These are phyloP conservation scores for Chunga burmeisteri DNA, from an alignment of 2,113 vertebrate genomes.

Conservation along the genomic window DNA sequence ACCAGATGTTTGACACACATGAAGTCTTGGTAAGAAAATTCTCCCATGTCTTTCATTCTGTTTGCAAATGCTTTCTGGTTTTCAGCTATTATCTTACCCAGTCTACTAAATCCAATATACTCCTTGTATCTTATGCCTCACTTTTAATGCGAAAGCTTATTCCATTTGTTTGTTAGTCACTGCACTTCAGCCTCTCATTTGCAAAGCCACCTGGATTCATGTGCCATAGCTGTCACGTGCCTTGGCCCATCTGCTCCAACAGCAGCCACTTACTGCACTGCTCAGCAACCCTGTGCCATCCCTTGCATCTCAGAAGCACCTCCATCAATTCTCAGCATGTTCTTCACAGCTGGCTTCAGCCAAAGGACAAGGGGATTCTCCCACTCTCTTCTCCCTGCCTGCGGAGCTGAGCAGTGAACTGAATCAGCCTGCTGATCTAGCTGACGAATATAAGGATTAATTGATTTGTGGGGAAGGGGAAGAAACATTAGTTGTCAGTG, in stretches of 20 bases:
- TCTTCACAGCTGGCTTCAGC: constrained; percentile 8
- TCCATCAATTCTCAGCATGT: neutral
- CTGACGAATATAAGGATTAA: neutral
- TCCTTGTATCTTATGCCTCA: neutral
- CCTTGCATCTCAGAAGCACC: neutral
- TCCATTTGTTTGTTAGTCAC: neutral
- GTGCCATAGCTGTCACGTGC: neutral
- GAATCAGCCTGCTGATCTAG: neutral
- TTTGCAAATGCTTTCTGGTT: neutral
- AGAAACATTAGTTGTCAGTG: neutral
- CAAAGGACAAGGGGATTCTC: neutral
- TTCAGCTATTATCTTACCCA: neutral
- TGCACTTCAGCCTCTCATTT: neutral
- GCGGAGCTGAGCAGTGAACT: neutral
- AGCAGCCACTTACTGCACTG: neutral
- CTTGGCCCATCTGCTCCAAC: constrained; percentile 7
- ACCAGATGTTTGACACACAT: neutral
- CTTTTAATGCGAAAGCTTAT: neutral
- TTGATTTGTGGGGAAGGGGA: neutral
- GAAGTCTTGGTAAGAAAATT: neutral
- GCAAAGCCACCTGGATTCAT: neutral
- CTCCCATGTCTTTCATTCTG: neutral
- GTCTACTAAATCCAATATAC: neutral
- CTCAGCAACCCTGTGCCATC: neutral
- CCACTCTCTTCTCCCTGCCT: neutral